These are phyloP conservation scores for Trematocara nigrifrons DNA, from an alignment of 2,113 vertebrate species.

Conservation along the genomic window DNA sequence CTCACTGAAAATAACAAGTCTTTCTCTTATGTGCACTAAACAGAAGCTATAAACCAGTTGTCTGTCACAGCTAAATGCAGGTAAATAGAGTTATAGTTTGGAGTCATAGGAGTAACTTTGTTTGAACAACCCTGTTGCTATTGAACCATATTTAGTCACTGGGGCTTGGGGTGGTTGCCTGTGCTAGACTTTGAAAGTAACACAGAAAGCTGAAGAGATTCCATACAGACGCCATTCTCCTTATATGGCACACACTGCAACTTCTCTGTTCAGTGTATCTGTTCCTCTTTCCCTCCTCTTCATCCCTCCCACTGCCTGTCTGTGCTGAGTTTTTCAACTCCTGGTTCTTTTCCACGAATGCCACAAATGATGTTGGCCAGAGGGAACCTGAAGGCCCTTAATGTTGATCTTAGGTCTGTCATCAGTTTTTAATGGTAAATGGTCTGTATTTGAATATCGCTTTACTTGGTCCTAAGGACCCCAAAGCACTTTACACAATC, in stretches of 20 bases:
- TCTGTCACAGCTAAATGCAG: neutral
- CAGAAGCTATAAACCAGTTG: neutral
- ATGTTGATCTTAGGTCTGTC: slow-evolving; percentile 31
- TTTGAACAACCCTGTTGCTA: slow-evolving; percentile 62
- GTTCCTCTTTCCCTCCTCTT: slow-evolving; percentile 12
- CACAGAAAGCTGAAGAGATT: slow-evolving; percentile 78
- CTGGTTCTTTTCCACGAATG: neutral
- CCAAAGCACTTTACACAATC: too few relatives aligned
- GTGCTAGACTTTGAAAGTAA: slow-evolving; percentile 69
- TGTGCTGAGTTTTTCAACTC: neutral
- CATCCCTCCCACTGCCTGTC: slow-evolving; percentile 27
- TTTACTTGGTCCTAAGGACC: too few relatives aligned
- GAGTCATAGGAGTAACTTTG: slow-evolving; percentile 43
- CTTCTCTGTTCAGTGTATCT: slow-evolving; percentile 56
- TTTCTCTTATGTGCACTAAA: neutral
- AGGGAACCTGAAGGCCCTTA: slow-evolving; percentile 7
- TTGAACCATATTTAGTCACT: slow-evolving; percentile 98
- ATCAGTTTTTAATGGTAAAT: neutral
- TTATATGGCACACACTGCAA: slow-evolving; percentile 77
- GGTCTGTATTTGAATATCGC: too few relatives aligned
- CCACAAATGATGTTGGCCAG: slow-evolving; percentile 35
- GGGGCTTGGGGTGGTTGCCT: slow-evolving; percentile 64
- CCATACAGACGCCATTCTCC: slow-evolving; percentile 71
- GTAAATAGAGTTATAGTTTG: slow-evolving; percentile 44
- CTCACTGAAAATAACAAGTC: neutral